Base-by-base conservation (phyloP, 2,888 invertebrate genomes). In the Oxyteleia sp. region DNA sequence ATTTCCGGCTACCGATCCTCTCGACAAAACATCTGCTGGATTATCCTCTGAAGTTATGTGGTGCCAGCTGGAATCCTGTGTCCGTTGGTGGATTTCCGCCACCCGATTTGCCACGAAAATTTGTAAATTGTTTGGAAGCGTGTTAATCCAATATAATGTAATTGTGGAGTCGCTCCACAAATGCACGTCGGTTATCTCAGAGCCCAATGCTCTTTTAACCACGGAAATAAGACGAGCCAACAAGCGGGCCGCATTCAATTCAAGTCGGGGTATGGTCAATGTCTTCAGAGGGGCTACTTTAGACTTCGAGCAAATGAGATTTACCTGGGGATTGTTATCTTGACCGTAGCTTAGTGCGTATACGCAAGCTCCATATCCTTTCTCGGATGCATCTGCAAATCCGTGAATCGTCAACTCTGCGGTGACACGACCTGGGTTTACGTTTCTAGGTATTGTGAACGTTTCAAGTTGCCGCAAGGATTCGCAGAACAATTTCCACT, bases 141-240 rank as follows among this genome's bases (percentile, higher is more conserved):
- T 57, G 15, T 43, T 66, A 2, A 72, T 63, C 72, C 63, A 72
- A 47, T 63, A 32, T 8, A 72, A 47, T 35, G 57, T 47, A 10
- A 76, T 76, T 1, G 35, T 38, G 4, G 76, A 59, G 38, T 76
- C 68, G 16, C 68, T 57, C 55, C 55, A 55, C 13, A 55, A 35
- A 7, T 55, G 35, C 13, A 55, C 18, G 1, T 55, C n/a, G 11
- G 3, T 1, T 7, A 35, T 3, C 10, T 15, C 16, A 13, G 10
- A 32, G 23, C 18, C 32, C 7, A 55, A 4, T 3, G 55, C 32
- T 16, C 13, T 16, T 13, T 13, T 8, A 4, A 16, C 35, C 7
- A 32, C 55, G 8, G 35, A 35, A 16, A 20, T 1, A 18, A 59
- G 57, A 8, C 8, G 20, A 4, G 57, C 0, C 1, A 59, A 18